Conservation (phyloP, 1,140 invertebrate genomes). For the Bombus polaris region DNA sequence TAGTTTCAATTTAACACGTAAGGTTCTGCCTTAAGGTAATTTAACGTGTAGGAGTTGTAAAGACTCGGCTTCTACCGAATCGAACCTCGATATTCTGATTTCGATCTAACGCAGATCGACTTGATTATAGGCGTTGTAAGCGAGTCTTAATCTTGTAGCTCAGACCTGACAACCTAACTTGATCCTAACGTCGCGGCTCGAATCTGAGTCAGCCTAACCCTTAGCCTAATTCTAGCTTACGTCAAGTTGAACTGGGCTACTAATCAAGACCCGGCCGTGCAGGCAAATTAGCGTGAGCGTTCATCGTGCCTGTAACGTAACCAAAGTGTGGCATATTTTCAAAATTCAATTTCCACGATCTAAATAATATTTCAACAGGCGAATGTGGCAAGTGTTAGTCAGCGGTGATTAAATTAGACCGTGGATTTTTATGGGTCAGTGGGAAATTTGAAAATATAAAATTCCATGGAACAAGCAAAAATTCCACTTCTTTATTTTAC, state of each 20-base stretch:
- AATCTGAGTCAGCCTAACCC: not conserved
- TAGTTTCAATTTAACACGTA: not conserved
- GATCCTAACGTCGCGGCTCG: not conserved
- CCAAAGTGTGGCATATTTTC: too few relatives aligned
- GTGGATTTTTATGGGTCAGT: too few relatives aligned
- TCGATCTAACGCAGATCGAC: not conserved
- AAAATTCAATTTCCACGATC: too few relatives aligned
- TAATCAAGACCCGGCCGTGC: not conserved
- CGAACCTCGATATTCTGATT: not conserved
- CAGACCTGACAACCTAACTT: not conserved
- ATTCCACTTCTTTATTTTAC: too few relatives aligned
- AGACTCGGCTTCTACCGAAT: not conserved
- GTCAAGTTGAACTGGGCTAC: not conserved
- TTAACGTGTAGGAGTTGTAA: too few relatives aligned
- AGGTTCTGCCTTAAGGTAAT: too few relatives aligned
- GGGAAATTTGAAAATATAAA: too few relatives aligned
- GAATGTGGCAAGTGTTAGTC: too few relatives aligned
- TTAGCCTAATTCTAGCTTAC: not conserved
- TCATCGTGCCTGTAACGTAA: too few relatives aligned
- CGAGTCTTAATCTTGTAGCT: not conserved
- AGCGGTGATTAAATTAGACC: too few relatives aligned
- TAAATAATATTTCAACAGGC: too few relatives aligned
- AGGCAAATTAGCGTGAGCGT: not conserved
- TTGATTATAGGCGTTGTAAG: not conserved
- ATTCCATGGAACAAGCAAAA: too few relatives aligned